Evolutionary conservation across 2,888 invertebrate species (phyloP).

Genomic region (Coenonympha glycerion): DNA sequence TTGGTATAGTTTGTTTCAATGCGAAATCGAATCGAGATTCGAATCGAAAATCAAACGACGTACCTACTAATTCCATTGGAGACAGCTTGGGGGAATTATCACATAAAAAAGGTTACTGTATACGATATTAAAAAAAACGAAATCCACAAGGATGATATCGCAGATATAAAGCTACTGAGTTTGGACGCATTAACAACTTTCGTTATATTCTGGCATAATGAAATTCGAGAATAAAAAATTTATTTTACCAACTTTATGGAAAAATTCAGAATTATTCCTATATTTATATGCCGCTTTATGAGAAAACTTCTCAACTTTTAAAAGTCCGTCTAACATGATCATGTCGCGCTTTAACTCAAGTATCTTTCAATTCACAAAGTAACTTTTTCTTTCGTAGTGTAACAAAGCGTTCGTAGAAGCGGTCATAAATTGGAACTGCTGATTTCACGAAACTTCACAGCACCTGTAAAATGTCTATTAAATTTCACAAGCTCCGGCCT

Average conservation of each 20-base stretch:
- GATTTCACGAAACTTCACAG: conserved; percentile 4
- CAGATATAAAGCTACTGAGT: background rate
- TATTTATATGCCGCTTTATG: conserved; percentile 14
- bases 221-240: background rate
- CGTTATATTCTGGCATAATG: background rate
- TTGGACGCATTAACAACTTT: background rate
- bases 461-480: background rate
- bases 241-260: background rate
- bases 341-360: conserved; percentile 9
- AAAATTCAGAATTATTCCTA: conserved; percentile 13
- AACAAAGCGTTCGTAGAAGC: background rate
- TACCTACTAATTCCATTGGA: too few species aligned
- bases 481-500: background rate
- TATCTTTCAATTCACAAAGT: conserved; percentile 1
- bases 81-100: too few species aligned
- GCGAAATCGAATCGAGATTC: too few species aligned
- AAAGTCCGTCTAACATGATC: conserved; percentile 8
- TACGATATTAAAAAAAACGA: too few species aligned
- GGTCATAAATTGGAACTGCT: conserved; percentile 2
- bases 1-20: too few species aligned
- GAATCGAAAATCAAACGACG: too few species aligned
- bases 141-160: too few species aligned
- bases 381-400: background rate
- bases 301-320: conserved; percentile 8
- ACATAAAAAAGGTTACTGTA: too few species aligned